Evolutionary conservation across 1,140 invertebrate species (phyloP), one percentile per base, ranked within the genome.

Genomic region (Patella vulgata): DNA sequence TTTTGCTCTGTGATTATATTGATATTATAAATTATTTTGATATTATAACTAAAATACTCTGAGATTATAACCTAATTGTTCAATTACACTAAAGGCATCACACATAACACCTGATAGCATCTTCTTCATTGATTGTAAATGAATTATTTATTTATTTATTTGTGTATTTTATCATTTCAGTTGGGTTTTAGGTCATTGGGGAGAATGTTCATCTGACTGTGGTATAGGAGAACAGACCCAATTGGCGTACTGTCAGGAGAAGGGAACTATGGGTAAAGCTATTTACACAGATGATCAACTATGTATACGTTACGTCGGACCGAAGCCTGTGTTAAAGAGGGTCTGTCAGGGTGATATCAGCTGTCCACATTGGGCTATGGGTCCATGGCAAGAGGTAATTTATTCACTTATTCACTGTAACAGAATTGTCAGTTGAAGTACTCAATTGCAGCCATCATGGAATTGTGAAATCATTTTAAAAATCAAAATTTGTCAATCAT

Each of bases 311-410:
- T 54, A 59, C 19, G 63, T 62, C 39, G 76, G 77, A 42, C 61
- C 73, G 21, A 66, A 82, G 56, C 91, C 90, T 1, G 71, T 79
- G 1, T 82, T 77, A 1, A 78, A 79, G 58, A 86, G 87, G 63
- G 77, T 86, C 12, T 92, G 91, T 79, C 89, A 89, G 65, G 71
- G 82, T 84, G 47, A 78, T 9, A 91, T 90, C 73, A 86, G 86
- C 0, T 75, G 73, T 67, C 88, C 88, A 3, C 86, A 88, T 70
- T 93, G 91, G 91, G 82, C 87, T 39, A 88, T 87, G 54, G 83
- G 85, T 30, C 82, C 88, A 1, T 93, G 91, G 91, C 90, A 89
- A 9, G 85, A 89, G 85, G 91, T 92, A 85, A 81, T 59, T n/a
- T n/a, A n/a, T n/a, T n/a, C n/a, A n/a, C n/a, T n/a, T n/a, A n/a